Evolutionary conservation across 2,113 vertebrate genomes (phyloP).

Genomic region (Ranitomeya variabilis): DNA sequence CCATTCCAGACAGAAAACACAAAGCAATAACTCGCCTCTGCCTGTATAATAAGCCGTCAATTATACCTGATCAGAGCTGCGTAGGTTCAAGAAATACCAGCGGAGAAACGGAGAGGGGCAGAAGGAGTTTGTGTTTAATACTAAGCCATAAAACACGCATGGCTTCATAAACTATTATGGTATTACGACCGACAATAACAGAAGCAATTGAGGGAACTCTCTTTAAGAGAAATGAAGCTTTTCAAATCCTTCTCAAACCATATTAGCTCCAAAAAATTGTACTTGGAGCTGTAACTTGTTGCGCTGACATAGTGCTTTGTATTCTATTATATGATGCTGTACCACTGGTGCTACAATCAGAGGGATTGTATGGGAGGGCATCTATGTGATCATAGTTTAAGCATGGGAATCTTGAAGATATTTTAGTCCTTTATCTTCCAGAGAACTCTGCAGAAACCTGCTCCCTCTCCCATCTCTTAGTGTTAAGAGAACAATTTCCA

Average conservation of each 20-base stretch:
- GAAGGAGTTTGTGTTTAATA: constrained; percentile 15
- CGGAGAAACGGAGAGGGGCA: neutral
- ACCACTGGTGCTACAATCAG: neutral
- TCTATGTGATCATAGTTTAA: neutral
- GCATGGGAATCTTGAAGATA: too few relatives aligned
- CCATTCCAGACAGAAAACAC: neutral
- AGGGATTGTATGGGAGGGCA: neutral
- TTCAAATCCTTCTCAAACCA: constrained; percentile 17
- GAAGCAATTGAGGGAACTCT: constrained; percentile 21
- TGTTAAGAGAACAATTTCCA: too few relatives aligned
- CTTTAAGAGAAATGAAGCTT: constrained; percentile 28
- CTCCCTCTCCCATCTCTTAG: too few relatives aligned
- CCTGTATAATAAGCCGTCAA: neutral
- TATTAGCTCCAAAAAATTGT: neutral
- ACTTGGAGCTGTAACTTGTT: neutral
- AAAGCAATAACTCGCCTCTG: neutral
- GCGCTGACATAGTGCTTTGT: neutral
- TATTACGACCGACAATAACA: constrained; percentile 23
- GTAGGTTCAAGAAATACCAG: constrained; percentile 1
- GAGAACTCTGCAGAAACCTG: too few relatives aligned
- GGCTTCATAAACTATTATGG: constrained; percentile 34
- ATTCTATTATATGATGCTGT: neutral
- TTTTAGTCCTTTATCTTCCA: too few relatives aligned
- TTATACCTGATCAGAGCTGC: neutral
- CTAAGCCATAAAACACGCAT: constrained; percentile 9